Evolutionary conservation across 1,140 invertebrate genomes (phyloP), one percentile per base, ranked within the genome.

Genomic region (Hydropsyche tenuis): DNA sequence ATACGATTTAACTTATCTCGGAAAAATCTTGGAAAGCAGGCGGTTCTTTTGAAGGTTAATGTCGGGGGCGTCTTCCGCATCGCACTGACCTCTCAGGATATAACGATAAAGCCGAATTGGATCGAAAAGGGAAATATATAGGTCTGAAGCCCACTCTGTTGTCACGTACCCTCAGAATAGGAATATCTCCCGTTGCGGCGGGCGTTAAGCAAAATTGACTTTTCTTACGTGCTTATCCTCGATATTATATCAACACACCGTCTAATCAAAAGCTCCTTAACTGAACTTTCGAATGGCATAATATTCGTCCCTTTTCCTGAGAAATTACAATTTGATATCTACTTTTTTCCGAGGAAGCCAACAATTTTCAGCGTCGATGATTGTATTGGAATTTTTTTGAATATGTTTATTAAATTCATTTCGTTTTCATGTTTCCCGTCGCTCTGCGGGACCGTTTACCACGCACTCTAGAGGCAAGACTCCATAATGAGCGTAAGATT

Each of bases 51-150:
- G 18, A 60, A 23, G 56, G 56, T 60, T 60, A 27, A 60, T 27
- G 56, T 60, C 22, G 56, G 56, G 18, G 56, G 45, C 25, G 65
- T 68, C 30, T 37, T 37, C 65, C 65, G 42, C 16, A 48, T 22
- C 20, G 18, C 23, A 20, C 65, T 48, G 65, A 68, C 65, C 65
- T 48, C 43, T 14, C 6, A 11, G 42, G 18, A 70, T 60, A 56
- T 27, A 51, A 18, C 68, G 51, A 70, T 70, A 70, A 70, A 51
- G 48, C 25, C 68, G 68, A 70, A 70, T 70, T 70, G 68, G 48
- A 56, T 56, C 68, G 46, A 70, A 70, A 70, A 70, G 68, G 68
- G 23, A 70, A 68, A 68, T 68, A 70, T 48, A 70, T 70, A 70
- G 68, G 68, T 18, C 23, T 20, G 68, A 70, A 70, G 51, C 51